Base-by-base conservation (phyloP, 2,888 invertebrate species). In the Bombyx huttoni region DNA sequence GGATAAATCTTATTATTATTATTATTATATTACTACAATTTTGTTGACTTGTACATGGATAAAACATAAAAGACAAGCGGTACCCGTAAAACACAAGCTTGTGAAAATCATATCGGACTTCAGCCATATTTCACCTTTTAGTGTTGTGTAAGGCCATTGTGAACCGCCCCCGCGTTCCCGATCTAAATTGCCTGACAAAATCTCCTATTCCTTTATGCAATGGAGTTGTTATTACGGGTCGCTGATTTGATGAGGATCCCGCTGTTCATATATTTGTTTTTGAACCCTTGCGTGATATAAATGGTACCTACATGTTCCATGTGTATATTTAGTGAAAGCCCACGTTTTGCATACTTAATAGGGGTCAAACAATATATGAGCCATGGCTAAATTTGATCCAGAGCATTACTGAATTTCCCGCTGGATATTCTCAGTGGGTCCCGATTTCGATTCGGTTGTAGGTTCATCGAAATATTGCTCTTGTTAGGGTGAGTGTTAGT, bases 221-320 rank as follows among this genome's bases (percentile, higher is more conserved):
- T 79, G 68, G 72, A 75, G 75, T 79, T 83, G 77, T 83, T 85
- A 81, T 80, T 78, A 73, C 77, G 78, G 79, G 65, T 69, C 75
- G 72, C 68, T 78, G 80, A 77, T 79, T 83, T 79, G 70, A 78
- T 76, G 73, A 76, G 71, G 69, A 73, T 70, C 60, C 62, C 59
- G 47, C 48, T 59, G 56, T 54, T 53, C 58, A 53, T 60, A 56
- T 55, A 56, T 64, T 59, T 57, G 56, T 58, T 50, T 55, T 57
- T 53, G 50, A 53, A 56, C 52, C 51, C 49, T 53, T 55, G 56
- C 52, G 24, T 47, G n/a, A 13, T 40, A 7, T 12, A 48, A 14
- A 48, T 40, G 13, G 24, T 24, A 24, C 24, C 24, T 24, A 24
- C 24, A 24, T 24, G 24, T 24, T 40, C 40, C 40, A 40, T 40